A percentile compares a stretch with the other conserved stretches of the same genome.
These are phyloP conservation scores for Drosophila kanapiae DNA, from an alignment of 1,140 invertebrate genomes.

Conservation along the genomic window DNA sequence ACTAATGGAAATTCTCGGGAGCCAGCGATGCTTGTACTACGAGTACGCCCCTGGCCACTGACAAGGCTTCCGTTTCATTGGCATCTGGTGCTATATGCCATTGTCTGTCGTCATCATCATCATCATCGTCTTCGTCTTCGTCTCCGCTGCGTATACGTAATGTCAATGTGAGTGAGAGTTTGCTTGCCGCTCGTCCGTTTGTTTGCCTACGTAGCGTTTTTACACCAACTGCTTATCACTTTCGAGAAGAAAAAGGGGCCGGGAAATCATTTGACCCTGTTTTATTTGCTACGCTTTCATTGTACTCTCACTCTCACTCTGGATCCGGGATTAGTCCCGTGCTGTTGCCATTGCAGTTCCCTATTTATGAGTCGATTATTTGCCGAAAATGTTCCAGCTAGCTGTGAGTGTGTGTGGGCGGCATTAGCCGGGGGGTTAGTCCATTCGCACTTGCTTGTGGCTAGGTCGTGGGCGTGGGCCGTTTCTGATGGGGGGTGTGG, in stretches of 20 bases:
- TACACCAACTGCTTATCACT: conserved; percentile 35
- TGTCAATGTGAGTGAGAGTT: conserved; percentile 22
- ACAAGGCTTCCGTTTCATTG: conserved; percentile 70
- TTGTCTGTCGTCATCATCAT: conserved; percentile 61
- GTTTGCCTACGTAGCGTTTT: conserved; percentile 70
- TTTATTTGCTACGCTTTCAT: conserved; percentile 58
- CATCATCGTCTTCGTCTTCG: neutral
- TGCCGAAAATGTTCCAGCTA: conserved; percentile 27
- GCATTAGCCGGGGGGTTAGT: conserved; percentile 4
- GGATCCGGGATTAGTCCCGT: conserved; percentile 34
- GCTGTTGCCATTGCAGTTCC: conserved; percentile 57
- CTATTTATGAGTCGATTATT: conserved; percentile 74
- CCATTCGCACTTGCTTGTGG: conserved; percentile 46
- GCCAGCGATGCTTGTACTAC: conserved; percentile 15
- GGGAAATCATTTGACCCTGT: conserved; percentile 49
- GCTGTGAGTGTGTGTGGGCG: conserved; percentile 2
- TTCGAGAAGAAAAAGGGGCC: conserved; percentile 16
- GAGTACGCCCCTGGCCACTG: conserved; percentile 53
- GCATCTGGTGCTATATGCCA: conserved; percentile 66
- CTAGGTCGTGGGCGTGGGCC: conserved; percentile 4
- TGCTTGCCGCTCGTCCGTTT: conserved; percentile 20
- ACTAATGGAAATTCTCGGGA: conserved; percentile 30
- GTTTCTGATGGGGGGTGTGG: conserved; percentile 7
- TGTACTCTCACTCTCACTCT: conserved; percentile 2
- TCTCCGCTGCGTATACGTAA: conserved; percentile 73